Base-by-base conservation (phyloP, 2,888 invertebrate genomes). In the Macroteleia sp. region DNA sequence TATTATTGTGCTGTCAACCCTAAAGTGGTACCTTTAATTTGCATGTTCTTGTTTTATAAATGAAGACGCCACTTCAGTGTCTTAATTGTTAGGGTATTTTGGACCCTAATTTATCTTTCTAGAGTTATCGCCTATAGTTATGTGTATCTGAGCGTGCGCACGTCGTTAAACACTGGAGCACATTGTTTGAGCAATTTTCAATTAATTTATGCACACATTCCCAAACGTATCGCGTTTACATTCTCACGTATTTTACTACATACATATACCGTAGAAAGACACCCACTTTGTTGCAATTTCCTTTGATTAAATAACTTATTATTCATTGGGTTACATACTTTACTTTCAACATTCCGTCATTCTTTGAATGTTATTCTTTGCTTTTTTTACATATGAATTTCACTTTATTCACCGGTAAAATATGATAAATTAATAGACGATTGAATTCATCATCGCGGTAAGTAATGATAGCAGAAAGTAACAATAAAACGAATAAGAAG, bases 151-250 rank as follows among this genome's bases (percentile, higher is more conserved):
- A 28, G 59, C 59, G 39, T 74, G 66, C 66, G 70, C 77, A 57
- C 71, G 62, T 50, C 67, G 73, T 73, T 56, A 28, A 57, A 77
- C 67, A 54, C 14, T 48, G 67, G 59, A 71, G 67, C 57, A 62
- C 61, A 67, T 77, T 67, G 39, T 77, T 77, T 73, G 77, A 77
- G 77, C 77, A 77, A 77, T 77, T 77, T 56, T 77, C 71, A 66
- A 61, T 73, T 66, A 77, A 61, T 77, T 77, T 62, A 73, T 52
- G 61, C 66, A 56, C 54, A 61, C 77, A 66, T 61, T 46, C 39
- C 28, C 44, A 57, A 71, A 66, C 67, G 66, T 61, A 66, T 67
- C 56, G 32, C 41, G 56, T 52, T 64, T 57, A 30, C 64, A 66
- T 42, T 50, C 62, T 71, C 77, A 22, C 71, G 54, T 56, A 56